A percentile compares a stretch with the other conserved stretches of the same genome.
These are phyloP conservation scores for Cacatua alba DNA, from an alignment of 2,113 vertebrate species.

Conservation along the genomic window DNA sequence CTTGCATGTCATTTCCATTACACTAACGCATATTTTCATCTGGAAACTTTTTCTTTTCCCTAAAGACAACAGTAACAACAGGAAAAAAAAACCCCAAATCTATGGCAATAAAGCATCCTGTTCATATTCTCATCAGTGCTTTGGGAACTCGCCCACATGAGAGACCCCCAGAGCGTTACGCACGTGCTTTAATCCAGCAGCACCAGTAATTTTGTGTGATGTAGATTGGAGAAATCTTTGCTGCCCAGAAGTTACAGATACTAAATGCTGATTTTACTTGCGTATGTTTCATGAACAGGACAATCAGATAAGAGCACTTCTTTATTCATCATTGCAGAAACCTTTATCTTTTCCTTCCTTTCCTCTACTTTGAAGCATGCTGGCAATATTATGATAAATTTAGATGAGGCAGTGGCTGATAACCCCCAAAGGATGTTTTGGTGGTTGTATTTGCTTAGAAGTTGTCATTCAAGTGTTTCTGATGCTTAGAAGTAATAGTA, in stretches of 20 bases:
- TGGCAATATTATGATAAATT: slow-evolving; percentile 5
- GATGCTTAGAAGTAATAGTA: neutral
- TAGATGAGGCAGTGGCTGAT: neutral
- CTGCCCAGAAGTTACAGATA: neutral
- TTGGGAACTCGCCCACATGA: neutral
- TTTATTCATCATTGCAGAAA: neutral
- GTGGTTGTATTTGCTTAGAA: neutral
- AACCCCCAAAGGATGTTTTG: neutral
- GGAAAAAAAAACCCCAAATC: too few relatives aligned
- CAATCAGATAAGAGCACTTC: neutral
- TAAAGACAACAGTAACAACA: neutral
- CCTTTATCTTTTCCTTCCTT: neutral
- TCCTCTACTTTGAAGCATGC: slow-evolving; percentile 15
- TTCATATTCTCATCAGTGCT: neutral
- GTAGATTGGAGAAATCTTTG: neutral
- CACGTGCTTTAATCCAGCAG: neutral
- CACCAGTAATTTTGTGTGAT: neutral
- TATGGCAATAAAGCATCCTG: neutral
- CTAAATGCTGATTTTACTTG: neutral
- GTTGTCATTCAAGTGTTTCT: neutral
- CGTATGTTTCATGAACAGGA: neutral
- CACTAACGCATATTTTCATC: slow-evolving; percentile 16
- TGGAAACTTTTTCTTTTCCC: neutral
- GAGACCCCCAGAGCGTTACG: rapidly evolving
- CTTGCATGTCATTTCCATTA: slow-evolving; percentile 35